phyloP scores from a whole-genome alignment of 2,797 vertebrate genomes.

The Helarctos malayanus region DNA sequence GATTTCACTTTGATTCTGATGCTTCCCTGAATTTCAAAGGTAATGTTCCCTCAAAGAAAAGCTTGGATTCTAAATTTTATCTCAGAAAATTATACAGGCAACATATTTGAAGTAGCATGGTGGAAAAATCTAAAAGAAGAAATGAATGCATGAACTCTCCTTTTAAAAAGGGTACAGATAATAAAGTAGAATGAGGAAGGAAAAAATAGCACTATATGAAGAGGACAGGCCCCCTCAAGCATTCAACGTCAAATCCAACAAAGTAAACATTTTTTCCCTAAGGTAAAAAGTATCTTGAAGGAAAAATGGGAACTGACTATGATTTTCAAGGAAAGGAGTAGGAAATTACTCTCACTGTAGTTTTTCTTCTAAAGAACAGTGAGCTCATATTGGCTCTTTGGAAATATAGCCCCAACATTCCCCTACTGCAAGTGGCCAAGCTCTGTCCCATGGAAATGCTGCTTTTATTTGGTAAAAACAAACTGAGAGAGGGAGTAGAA shows the following conservation, averaged over 20 bases:
- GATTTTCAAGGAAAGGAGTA: constrained; percentile 58
- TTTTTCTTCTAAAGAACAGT: constrained; percentile 64
- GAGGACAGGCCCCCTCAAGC: constrained; percentile 17
- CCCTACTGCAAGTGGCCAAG: background rate
- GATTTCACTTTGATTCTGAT: constrained; percentile 77
- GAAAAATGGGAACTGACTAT: constrained; percentile 40
- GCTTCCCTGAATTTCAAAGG: constrained; percentile 74
- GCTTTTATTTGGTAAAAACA: constrained; percentile 42
- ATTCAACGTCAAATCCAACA: constrained; percentile 32
- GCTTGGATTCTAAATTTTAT: constrained; percentile 77
- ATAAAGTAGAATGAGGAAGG: constrained; percentile 58
- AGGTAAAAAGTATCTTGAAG: constrained; percentile 66
- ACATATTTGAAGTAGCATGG: constrained; percentile 71
- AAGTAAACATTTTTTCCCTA: constrained; percentile 25
- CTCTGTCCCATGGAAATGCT: background rate
- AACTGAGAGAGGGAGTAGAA: background rate
- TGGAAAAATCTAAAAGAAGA: constrained; percentile 48
- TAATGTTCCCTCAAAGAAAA: constrained; percentile 70
- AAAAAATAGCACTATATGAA: background rate
- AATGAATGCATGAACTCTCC: constrained; percentile 64
- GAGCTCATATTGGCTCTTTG: constrained; percentile 35
- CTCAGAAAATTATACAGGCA: constrained; percentile 79
- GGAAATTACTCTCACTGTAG: constrained; percentile 30
- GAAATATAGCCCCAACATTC: background rate
- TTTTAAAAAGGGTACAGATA: constrained; percentile 73